Conservation (phyloP, 2,888 invertebrate species). For the Harpalus rufipes region DNA sequence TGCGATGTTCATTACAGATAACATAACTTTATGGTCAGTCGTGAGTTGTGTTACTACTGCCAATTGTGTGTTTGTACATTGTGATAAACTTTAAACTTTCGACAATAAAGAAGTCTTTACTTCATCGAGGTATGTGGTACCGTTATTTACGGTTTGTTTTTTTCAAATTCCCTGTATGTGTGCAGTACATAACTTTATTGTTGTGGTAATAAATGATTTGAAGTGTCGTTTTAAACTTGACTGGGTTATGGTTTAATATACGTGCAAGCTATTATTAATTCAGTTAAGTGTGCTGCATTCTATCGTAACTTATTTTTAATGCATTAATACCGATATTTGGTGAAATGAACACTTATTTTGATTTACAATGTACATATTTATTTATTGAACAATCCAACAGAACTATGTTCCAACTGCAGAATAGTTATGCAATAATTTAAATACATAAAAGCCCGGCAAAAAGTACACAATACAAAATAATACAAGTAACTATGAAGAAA, state of each 20-base stretch:
- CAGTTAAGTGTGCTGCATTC: slow-evolving; percentile 21
- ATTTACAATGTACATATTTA: neutral
- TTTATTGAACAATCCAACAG: too few species aligned
- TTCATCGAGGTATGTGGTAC: slow-evolving; percentile 32
- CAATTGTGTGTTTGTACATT: slow-evolving; percentile 59
- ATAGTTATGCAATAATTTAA: too few species aligned
- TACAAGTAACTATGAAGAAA: too few species aligned
- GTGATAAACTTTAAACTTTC: slow-evolving; percentile 63
- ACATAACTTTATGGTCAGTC: slow-evolving; percentile 39
- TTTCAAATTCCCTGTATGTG: slow-evolving; percentile 5
- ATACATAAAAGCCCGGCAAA: too few species aligned
- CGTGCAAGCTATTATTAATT: slow-evolving; percentile 33
- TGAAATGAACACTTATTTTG: neutral
- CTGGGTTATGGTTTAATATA: slow-evolving; percentile 34
- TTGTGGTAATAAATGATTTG: slow-evolving; percentile 48
- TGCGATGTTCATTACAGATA: slow-evolving; percentile 61
- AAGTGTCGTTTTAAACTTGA: slow-evolving; percentile 26
- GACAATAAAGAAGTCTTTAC: slow-evolving; percentile 56
- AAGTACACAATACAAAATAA: too few species aligned
- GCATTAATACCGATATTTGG: neutral
- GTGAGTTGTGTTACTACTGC: slow-evolving; percentile 48
- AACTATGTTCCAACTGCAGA: too few species aligned
- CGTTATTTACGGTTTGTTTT: slow-evolving; percentile 42
- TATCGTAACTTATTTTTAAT: neutral
- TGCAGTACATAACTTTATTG: slow-evolving; percentile 45